Conservation (phyloP, 2,888 invertebrate genomes). For the Acrobasis consociella region DNA sequence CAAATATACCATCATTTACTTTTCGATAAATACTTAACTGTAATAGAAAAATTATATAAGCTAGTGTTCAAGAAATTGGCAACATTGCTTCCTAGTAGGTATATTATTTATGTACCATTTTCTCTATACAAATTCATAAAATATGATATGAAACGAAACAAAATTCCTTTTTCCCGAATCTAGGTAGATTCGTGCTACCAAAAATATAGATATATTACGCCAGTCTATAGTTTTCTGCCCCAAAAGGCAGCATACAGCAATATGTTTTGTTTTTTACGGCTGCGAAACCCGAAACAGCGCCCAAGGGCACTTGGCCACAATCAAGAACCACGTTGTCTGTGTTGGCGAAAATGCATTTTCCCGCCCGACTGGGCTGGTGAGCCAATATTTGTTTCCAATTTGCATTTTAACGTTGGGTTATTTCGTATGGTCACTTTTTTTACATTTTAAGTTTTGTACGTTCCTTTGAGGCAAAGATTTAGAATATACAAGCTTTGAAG, state of each 20-base stretch:
- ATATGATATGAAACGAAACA: no score
- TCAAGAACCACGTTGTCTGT: neutral
- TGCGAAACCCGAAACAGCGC: neutral
- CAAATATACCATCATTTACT: no score
- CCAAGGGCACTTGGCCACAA: neutral
- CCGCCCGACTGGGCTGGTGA: neutral
- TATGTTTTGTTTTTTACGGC: neutral
- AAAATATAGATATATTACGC: neutral
- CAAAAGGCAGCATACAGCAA: neutral
- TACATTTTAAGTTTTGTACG: no score
- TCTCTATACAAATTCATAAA: no score
- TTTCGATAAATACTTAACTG: no score
- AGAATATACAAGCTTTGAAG: no score
- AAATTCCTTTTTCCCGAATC: no score
- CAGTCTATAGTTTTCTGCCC: neutral
- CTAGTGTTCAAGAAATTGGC: no score
- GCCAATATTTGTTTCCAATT: neutral
- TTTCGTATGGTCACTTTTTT: neutral
- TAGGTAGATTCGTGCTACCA: neutral
- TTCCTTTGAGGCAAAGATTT: no score
- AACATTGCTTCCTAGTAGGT: no score
- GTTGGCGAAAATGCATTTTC: neutral
- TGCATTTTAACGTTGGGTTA: neutral
- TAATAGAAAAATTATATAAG: no score
- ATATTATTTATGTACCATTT: no score